A percentile compares a stretch with the other conserved stretches of the same genome.
These are phyloP conservation scores for Coregonus sp. DNA, from an alignment of 2,797 vertebrate genomes.

Conservation along the genomic window DNA sequence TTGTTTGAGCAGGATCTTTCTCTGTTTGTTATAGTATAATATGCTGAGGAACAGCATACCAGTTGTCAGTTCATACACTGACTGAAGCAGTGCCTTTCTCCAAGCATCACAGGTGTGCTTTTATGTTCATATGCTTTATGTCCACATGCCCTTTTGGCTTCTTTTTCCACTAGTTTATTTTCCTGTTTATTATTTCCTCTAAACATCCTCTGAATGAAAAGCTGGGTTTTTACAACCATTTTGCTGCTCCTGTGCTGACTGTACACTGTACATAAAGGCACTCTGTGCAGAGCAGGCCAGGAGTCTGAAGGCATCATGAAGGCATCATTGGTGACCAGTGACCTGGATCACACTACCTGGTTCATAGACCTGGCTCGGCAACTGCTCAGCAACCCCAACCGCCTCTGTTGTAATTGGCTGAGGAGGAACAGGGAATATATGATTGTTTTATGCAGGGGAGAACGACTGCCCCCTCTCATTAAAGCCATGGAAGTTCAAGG, in stretches of 20 bases:
- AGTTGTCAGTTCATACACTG: background rate
- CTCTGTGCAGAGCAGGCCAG: slow-evolving; percentile 17
- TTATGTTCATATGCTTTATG: slow-evolving; percentile 26
- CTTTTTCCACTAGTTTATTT: slow-evolving; percentile 30
- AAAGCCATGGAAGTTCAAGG: too few species aligned
- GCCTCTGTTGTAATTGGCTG: slow-evolving; percentile 42
- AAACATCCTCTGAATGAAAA: slow-evolving; percentile 26
- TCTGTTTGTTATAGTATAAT: background rate
- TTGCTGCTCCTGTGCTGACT: slow-evolving; percentile 3
- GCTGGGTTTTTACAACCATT: slow-evolving; percentile 29
- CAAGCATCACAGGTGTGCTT: slow-evolving; percentile 23
- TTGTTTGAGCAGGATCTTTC: background rate
- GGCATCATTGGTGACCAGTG: slow-evolving; percentile 39
- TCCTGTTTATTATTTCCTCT: slow-evolving; percentile 3
- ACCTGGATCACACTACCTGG: slow-evolving; percentile 41
- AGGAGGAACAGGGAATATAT: slow-evolving; percentile 34
- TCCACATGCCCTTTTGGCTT: slow-evolving; percentile 22
- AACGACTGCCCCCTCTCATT: too few species aligned
- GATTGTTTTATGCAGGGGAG: slow-evolving; percentile 6
- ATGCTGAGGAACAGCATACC: background rate
- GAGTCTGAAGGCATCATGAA: slow-evolving; percentile 34
- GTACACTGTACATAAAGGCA: slow-evolving; percentile 28
- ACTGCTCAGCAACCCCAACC: background rate
- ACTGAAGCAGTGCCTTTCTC: background rate
- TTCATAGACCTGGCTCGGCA: slow-evolving; percentile 25